Evolutionary conservation across 2,113 vertebrate species (phyloP).

Genomic region (Ageneiosus marmoratus): DNA sequence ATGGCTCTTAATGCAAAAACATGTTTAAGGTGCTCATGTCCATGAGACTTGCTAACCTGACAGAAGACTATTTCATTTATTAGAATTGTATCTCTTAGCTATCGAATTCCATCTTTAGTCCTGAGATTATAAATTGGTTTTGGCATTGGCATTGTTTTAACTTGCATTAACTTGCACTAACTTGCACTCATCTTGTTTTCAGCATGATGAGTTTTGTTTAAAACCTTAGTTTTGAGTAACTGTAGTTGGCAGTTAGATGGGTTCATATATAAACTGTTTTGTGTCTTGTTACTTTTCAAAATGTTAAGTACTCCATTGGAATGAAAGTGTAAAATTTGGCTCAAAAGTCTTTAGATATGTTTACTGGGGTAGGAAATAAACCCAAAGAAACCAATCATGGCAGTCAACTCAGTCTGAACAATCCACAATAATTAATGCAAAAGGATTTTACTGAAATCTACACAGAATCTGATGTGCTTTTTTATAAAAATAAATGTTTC

Average conservation of each 20-base stretch:
- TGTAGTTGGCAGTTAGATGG: neutral
- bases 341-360: neutral
- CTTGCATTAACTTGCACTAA: too few relatives aligned
- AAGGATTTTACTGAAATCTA: neutral
- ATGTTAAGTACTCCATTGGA: neutral
- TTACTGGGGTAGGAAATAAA: neutral
- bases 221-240: too few relatives aligned
- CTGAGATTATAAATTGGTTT: neutral
- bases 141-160: too few relatives aligned
- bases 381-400: neutral
- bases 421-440: neutral
- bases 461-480: neutral
- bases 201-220: neutral
- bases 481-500: neutral
- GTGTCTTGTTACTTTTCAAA: neutral
- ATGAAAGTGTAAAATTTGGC: neutral
- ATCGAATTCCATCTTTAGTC: neutral
- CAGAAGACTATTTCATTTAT: neutral
- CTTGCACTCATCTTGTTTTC: too few relatives aligned
- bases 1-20: too few relatives aligned
- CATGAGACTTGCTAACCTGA: too few relatives aligned
- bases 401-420: neutral
- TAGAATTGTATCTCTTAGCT: neutral
- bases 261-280: neutral
- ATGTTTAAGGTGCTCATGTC: too few relatives aligned